A percentile compares a stretch with the other conserved stretches of the same genome.
phyloP scores from a whole-genome alignment of 2,797 vertebrate species.

The Enteromius mattozi region DNA sequence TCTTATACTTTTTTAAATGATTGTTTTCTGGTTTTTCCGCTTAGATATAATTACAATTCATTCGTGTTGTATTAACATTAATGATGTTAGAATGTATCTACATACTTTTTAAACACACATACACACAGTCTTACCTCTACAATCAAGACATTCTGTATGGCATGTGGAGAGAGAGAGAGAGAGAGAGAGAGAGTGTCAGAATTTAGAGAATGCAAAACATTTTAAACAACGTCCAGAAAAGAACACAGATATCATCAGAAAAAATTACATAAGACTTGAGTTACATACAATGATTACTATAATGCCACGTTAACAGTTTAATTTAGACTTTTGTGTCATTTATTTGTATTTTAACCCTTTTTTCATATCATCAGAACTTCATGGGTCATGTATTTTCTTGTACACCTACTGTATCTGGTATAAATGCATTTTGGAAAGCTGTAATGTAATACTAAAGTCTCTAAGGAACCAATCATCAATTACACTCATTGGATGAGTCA shows the following conservation, averaged over 20 bases:
- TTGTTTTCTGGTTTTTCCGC: background rate
- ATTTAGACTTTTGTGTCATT: background rate
- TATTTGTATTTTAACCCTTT: background rate
- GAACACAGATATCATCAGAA: background rate
- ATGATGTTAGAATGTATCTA: background rate
- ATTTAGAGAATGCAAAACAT: background rate
- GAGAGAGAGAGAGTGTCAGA: slow-evolving; percentile 38
- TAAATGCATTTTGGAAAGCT: background rate
- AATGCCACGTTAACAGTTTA: background rate
- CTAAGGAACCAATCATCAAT: background rate
- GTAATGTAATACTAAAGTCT: background rate
- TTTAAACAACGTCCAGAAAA: background rate
- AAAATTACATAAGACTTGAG: background rate
- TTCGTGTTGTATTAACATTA: background rate
- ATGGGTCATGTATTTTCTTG: background rate
- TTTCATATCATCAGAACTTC: background rate
- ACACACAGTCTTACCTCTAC: slow-evolving; percentile 60
- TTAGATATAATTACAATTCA: background rate
- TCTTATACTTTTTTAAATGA: slow-evolving; percentile 3
- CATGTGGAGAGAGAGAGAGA: slow-evolving; percentile 42
- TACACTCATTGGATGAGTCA: background rate
- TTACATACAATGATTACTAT: background rate
- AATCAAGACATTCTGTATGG: slow-evolving; percentile 65
- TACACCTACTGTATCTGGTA: background rate
- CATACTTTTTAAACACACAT: slow-evolving; percentile 14